A percentile compares a stretch with the other conserved stretches of the same genome.
Evolutionary conservation across 1,140 invertebrate genomes (phyloP).

Genomic region (Drosophila bocqueti): DNA sequence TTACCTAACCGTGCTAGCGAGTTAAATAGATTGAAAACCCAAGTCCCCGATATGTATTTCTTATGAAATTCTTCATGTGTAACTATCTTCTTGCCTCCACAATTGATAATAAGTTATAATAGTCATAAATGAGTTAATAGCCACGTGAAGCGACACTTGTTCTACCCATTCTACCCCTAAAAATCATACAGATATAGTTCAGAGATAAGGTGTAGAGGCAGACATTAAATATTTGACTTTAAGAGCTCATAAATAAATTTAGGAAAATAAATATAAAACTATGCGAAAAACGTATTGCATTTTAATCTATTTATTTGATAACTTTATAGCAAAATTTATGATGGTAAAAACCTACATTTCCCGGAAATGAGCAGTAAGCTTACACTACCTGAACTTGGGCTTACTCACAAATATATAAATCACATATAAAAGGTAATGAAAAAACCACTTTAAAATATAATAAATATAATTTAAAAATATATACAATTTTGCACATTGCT

Average conservation of each 20-base stretch:
- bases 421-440: neutral
- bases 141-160: constrained; percentile 1
- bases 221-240: too few species aligned
- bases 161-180: neutral
- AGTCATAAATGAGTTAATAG: constrained; percentile 6
- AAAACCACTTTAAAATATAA: too few species aligned
- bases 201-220: neutral
- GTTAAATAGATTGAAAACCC: neutral
- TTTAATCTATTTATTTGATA: neutral
- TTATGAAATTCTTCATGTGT: neutral
- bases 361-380: neutral
- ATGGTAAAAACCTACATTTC: neutral
- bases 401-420: neutral
- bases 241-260: neutral
- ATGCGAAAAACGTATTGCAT: too few species aligned
- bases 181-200: neutral
- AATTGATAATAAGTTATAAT: constrained; percentile 6
- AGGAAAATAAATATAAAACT: neutral
- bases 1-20: neutral
- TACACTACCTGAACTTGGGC: neutral
- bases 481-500: neutral
- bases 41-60: neutral
- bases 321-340: neutral
- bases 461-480: too few species aligned
- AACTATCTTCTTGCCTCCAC: neutral